Evolutionary conservation across 2,113 vertebrate species (phyloP), one percentile per base, ranked within the genome.

Genomic region (Cephalopholis sonnerati): DNA sequence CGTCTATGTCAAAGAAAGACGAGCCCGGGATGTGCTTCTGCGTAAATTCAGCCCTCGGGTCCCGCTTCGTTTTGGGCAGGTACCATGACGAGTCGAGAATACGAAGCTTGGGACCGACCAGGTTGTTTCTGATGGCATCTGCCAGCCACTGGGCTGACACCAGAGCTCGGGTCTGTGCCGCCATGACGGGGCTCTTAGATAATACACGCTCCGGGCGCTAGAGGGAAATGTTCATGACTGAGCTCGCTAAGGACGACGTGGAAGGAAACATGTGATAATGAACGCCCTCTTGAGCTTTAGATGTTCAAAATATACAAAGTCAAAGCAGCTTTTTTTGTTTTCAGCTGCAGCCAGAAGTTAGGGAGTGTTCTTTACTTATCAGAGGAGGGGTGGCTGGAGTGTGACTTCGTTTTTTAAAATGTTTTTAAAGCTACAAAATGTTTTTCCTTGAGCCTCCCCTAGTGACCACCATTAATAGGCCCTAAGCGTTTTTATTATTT

Each of bases 71-170:
- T 86, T 96, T 96, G 0, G 97, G 96, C 2, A 99, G 88, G 80
- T 99, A 97, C 98, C 97, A 99, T 3, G 98, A 99, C 0, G 96
- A 91, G 54, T 99, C 98, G 0, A 99, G 91, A 0, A 99, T 70
- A 57, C 95, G 95, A 44, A 99, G 88, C 1, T 93, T 93, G 62
- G 95, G 92, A 0, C 96, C 96, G 3, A 96, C 32, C 1, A 89
- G 93, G 2, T 95, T 94, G 9, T 86, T 90, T n/a, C 84, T 94
- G 74, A 98, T 85, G 0, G 96, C 96, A 59, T 99, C 96, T 0
- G 95, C 92, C 41, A 99, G 95, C 98, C 98, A 99, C 58, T 96
- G 95, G 0, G 93, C 95, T 0, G 97, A 96, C 16, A 99, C 97
- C 0, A 99, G 74, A 0, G 97, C 95, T 0, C 96, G 94, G 77